These are phyloP conservation scores for Desoria tigrina DNA, from an alignment of 2,888 invertebrate genomes.

Conservation along the genomic window DNA sequence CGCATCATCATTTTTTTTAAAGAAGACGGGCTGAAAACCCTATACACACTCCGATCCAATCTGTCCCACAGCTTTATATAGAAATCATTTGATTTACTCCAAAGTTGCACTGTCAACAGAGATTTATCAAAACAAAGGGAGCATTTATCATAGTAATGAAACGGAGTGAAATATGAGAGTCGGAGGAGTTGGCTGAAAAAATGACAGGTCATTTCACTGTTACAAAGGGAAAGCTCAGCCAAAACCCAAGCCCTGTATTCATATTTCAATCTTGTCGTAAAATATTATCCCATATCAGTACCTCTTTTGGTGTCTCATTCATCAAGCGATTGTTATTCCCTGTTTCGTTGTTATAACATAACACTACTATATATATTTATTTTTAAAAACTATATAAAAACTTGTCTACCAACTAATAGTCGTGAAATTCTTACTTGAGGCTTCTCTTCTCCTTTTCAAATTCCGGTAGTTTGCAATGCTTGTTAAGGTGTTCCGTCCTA, in stretches of 20 bases:
- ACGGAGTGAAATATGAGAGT: constrained; percentile 46
- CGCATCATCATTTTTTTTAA: too few species aligned
- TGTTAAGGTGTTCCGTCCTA: too few species aligned
- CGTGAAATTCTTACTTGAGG: too few species aligned
- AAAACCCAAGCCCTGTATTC: constrained; percentile 5
- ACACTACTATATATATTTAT: too few species aligned
- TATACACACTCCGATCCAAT: too few species aligned
- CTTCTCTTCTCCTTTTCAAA: too few species aligned
- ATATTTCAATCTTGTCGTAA: constrained; percentile 14
- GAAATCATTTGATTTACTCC: constrained; percentile 20
- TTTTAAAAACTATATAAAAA: too few species aligned
- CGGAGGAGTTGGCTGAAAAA: constrained; percentile 20
- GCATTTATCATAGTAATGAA: constrained; percentile 47
- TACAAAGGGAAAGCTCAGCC: constrained; percentile 5
- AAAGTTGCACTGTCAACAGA: constrained; percentile 44
- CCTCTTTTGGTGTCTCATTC: background rate
- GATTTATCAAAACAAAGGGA: constrained; percentile 52
- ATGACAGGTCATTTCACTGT: constrained; percentile 35
- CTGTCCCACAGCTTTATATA: too few species aligned
- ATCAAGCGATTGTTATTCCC: background rate
- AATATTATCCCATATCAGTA: constrained; percentile 10
- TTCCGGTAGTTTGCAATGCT: too few species aligned
- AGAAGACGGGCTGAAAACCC: too few species aligned
- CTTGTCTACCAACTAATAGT: too few species aligned
- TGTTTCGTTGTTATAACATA: too few species aligned